Base-by-base conservation (phyloP, 2,113 vertebrate genomes). In the Chloroceryle aenea region DNA sequence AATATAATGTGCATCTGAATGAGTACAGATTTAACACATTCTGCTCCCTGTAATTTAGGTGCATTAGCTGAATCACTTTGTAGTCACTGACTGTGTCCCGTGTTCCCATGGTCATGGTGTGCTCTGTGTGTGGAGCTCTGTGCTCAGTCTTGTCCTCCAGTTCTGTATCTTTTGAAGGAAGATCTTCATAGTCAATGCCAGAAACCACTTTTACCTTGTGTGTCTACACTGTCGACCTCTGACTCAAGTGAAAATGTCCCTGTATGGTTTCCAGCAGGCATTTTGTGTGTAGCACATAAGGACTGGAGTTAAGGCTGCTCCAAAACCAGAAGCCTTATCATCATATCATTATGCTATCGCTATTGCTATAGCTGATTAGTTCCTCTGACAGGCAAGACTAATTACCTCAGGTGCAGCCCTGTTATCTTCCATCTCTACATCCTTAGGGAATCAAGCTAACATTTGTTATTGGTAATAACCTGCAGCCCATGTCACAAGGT, bases 301-400 rank as follows among this genome's bases (percentile, higher is more conserved):
- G 38, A 69, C 18, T 61, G 40, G 38, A 53, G 34, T 68, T 43
- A 26, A 80, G 66, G 40, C 32, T 0, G 1, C 30, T 61, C 79
- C 63, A 55, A 53, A 90, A 12, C 20, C 14, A n/a, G 67, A 76
- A 83, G 17, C 23, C 20, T 9, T 53, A 2, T 19, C 8, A 0
- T 52, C 30, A 12, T 68, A 53, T 20, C 15, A 16, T 89, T 58
- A 34, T 9, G 5, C 38, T 84, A 42, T 50, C n/a, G 16, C 42
- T 75, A 34, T 13, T 77, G 29, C 32, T 74, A 18, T 52, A 84
- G 45, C 42, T 86, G 76, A 69, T 93, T 47, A 90, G 27, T 38
- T 93, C 72, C 88, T 55, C 63, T 95, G 85, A 80, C 67, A 92
- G 78, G 36, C 62, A 83, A 79, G 67, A 83, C 73, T 94, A 93